phyloP scores from a whole-genome alignment of 1,140 invertebrate species.

The Aleiodes sp. region DNA sequence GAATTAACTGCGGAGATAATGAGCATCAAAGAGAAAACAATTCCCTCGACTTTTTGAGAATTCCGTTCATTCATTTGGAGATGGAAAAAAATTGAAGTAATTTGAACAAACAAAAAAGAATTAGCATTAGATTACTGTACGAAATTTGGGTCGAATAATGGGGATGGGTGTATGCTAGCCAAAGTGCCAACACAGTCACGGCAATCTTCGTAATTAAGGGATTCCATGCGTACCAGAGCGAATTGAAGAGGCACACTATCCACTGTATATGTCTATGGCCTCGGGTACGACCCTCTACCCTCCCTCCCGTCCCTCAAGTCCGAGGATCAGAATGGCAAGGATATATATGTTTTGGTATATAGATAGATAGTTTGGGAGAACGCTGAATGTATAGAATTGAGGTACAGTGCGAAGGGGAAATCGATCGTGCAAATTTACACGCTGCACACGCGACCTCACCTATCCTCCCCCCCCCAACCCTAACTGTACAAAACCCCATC shows the following conservation, averaged over 20 bases:
- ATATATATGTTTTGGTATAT: slow-evolving; percentile 3
- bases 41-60: too few species aligned
- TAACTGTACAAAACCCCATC: too few species aligned
- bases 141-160: background rate
- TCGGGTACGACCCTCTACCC: too few species aligned
- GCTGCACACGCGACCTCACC: slow-evolving; percentile 29
- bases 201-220: slow-evolving; percentile 37
- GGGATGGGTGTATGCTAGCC: background rate
- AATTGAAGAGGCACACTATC: slow-evolving; percentile 25
- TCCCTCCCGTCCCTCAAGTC: too few species aligned
- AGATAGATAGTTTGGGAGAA: background rate
- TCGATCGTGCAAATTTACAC: slow-evolving; percentile 36
- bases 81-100: too few species aligned
- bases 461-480: background rate
- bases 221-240: slow-evolving; percentile 34
- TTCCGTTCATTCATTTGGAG: too few species aligned
- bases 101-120: too few species aligned
- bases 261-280: background rate
- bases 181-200: slow-evolving; percentile 12
- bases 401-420: slow-evolving; percentile 8
- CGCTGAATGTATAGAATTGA: slow-evolving; percentile 24
- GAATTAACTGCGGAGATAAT: too few species aligned
- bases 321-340: slow-evolving; percentile 19
- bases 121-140: too few species aligned
- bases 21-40: too few species aligned